A percentile compares a stretch with the other conserved stretches of the same genome.
Evolutionary conservation across 2,888 invertebrate genomes (phyloP).

Genomic region (Leptopilina drosophilae): DNA sequence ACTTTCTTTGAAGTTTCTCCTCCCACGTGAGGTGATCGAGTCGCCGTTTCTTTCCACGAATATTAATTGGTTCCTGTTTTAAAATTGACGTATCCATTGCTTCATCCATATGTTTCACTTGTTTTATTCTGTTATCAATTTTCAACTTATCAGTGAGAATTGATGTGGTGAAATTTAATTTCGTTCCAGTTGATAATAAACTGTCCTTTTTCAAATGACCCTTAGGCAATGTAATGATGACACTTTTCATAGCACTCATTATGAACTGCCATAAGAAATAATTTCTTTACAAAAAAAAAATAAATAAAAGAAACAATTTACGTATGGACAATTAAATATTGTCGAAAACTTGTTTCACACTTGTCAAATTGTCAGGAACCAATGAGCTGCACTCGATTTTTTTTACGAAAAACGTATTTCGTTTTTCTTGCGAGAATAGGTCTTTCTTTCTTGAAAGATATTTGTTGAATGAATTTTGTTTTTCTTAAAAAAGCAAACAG

Average conservation of each 20-base stretch:
- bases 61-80: constrained; percentile 21
- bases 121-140: constrained; percentile 54
- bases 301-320: not conserved
- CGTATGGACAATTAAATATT: not conserved
- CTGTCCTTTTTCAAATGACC: constrained; percentile 62
- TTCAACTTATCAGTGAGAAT: constrained; percentile 63
- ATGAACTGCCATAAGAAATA: constrained; percentile 65
- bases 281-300: not conserved
- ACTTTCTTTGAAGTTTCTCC: constrained; percentile 93
- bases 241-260: constrained; percentile 72
- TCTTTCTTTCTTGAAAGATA: not conserved
- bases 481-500: not conserved
- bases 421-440: not conserved
- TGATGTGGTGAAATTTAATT: constrained; percentile 67
- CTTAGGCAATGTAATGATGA: constrained; percentile 73
- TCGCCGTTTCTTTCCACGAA: constrained; percentile 83
- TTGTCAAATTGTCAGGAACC: too few relatives aligned
- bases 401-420: not conserved
- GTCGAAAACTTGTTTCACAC: not conserved
- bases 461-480: not conserved
- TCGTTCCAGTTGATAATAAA: constrained; percentile 54
- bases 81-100: constrained; percentile 48
- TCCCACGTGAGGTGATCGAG: constrained; percentile 91
- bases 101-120: constrained; percentile 60
- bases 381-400: too few relatives aligned